Percentiles rank a stretch among this genome's conserved stretches.
phyloP scores from a whole-genome alignment of 1,140 invertebrate genomes.

The Trichogramma pretiosum region DNA sequence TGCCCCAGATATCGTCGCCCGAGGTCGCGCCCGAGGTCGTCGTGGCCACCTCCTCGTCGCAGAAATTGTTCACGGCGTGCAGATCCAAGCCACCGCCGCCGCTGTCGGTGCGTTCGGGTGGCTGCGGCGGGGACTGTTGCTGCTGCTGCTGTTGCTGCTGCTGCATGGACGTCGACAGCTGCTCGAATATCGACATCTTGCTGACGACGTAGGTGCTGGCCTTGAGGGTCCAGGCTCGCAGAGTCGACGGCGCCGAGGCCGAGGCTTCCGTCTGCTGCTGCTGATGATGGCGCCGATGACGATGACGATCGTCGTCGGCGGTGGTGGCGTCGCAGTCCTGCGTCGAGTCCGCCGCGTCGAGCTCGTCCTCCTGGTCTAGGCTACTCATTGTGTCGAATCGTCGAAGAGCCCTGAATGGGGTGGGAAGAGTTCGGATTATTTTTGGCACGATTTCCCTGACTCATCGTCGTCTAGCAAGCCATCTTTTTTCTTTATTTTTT shows the following conservation, averaged over 20 bases:
- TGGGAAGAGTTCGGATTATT: too few species aligned
- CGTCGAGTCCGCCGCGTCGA: constrained; percentile 41
- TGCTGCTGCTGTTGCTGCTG: too few species aligned
- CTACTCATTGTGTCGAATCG: constrained; percentile 69
- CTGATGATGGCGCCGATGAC: too few species aligned
- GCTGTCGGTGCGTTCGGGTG: constrained; percentile 39
- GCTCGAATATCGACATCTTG: constrained; percentile 66
- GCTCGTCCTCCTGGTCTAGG: constrained; percentile 51
- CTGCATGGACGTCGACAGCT: constrained; percentile 47
- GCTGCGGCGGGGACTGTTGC: constrained; percentile 33
- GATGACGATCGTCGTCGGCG: background rate
- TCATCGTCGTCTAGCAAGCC: too few species aligned
- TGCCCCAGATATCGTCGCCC: constrained; percentile 77
- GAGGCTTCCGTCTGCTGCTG: too few species aligned
- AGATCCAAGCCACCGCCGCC: too few species aligned
- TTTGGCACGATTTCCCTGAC: too few species aligned
- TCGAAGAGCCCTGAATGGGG: constrained; percentile 47
- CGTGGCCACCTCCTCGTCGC: constrained; percentile 55
- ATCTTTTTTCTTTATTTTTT: too few species aligned
- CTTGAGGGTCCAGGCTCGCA: constrained; percentile 63
- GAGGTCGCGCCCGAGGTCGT: constrained; percentile 69
- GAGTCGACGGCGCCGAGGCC: constrained; percentile 38
- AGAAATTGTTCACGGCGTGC: constrained; percentile 27
- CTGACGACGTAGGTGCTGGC: constrained; percentile 70
- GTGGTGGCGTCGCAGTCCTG: constrained; percentile 27